Evolutionary conservation across 2,888 invertebrate species (phyloP), one percentile per base, ranked within the genome.

Genomic region (Diarsia mendica): DNA sequence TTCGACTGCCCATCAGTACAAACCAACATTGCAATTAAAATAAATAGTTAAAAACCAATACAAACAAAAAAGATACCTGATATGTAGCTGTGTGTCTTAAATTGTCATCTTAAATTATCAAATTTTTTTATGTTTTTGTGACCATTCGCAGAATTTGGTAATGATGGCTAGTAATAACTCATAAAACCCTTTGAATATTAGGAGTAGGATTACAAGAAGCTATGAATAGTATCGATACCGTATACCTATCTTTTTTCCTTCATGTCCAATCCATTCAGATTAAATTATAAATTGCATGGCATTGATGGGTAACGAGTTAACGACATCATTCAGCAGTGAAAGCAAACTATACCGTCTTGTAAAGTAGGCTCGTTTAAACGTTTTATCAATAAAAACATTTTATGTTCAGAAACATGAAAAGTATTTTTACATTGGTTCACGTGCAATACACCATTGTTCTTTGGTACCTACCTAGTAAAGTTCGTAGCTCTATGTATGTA

Each of bases 401-500:
- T 53, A 82, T 23, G 55, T 77, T 48, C 39, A 39, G 13, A 2
- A 28, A 65, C 64, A 64, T 61, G 33, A 83, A 70, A 64, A 64
- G 33, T 74, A 74, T 80, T 73, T 69, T 68, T 81, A 84, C 65
- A 33, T 74, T 44, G 49, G 55, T 68, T 67, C 20, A 61, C 69
- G 70, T 73, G 73, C 73, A 66, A 73, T 48, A 64, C 15, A 39
- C 33, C 66, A 70, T 70, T 70, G 60, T 74, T 61, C 58, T 60
- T 67, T 33, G 23, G 23, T 72, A 68, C 23, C 55, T 72, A 68
- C 23, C 55, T 77, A 73, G 66, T 67, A 67, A 65, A 75, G 68
- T 73, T 80, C 67, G 67, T 72, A 82, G 70, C 79, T 77, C 67
- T 55, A 79, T 72, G 79, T 86, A 84, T 73, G 80, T 86, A 84